Evolutionary conservation across 2,888 invertebrate genomes (phyloP).

Genomic region (Cecidostiba fungosa): DNA sequence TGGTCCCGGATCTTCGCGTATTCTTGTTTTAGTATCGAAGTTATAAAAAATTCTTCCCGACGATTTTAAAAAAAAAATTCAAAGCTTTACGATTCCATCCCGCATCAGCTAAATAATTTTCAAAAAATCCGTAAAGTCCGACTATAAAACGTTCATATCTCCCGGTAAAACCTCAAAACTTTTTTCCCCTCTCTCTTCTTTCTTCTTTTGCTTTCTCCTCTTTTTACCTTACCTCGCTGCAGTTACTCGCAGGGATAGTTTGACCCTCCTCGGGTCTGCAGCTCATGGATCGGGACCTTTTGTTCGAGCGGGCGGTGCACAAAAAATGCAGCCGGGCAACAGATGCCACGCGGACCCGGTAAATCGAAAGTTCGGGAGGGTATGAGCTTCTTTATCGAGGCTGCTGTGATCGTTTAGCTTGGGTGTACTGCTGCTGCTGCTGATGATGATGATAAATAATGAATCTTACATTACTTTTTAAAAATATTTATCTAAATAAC

Average conservation of each 20-base stretch:
- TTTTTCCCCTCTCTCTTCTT: neutral
- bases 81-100: neutral
- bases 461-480: too few relatives aligned
- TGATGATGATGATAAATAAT: neutral
- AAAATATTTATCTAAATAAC: too few relatives aligned
- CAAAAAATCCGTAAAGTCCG: neutral
- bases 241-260: slow-evolving; percentile 35
- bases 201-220: neutral
- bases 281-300: slow-evolving; percentile 5
- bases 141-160: neutral
- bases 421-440: neutral
- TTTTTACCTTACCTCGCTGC: neutral
- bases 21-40: neutral
- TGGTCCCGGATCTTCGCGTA: slow-evolving; percentile 63
- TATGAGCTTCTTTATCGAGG: slow-evolving; percentile 18
- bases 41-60: neutral
- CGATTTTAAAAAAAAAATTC: too few relatives aligned
- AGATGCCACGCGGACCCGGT: slow-evolving; percentile 61
- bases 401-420: slow-evolving; percentile 15
- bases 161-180: neutral
- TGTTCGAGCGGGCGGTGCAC: slow-evolving; percentile 29
- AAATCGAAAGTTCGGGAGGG: neutral
- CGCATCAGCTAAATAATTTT: neutral
- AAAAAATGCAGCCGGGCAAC: slow-evolving; percentile 65
- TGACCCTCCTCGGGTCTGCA: slow-evolving; percentile 23